Base-by-base conservation (phyloP, 2,888 invertebrate species). In the Euplexia lucipara region DNA sequence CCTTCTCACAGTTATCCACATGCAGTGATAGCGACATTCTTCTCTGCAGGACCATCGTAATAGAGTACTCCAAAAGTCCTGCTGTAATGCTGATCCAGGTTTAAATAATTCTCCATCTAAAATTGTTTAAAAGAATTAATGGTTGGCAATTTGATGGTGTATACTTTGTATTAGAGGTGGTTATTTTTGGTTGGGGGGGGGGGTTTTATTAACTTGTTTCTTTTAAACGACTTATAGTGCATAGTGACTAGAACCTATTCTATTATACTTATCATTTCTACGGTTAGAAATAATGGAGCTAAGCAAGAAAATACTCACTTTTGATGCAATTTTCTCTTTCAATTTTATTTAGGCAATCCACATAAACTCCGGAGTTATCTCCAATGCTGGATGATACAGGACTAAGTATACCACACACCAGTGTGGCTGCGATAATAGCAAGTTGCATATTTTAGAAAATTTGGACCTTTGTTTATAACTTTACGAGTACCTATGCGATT, bases 1-100 rank as follows among this genome's bases (percentile, higher is more conserved):
- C 30, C 96, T 96, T n/a, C 96, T 95, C 0, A 99, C 98, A 0
- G 99, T 98, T 62, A 96, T 95, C 99, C 99, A 99, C 98, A 98
- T 99, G 88, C 99, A 99, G 10, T 96, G 93, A 87, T 99, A 98
- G 75, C 96, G 96, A 87, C 99, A 99, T 86, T 99, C 98, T 83
- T 98, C 98, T 7, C 92, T 92, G 89, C 99, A 99, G 59, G 96
- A 96, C 99, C 99, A 99, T 26, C 92, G 89, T 14, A 97, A 90
- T 45, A 97, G 69, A 70, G 74, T 75, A 45, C 86, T 88, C 86
- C 88, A 91, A 2, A 79, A 47, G 18, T 90, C 89, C 54, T 91
- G 89, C 3, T 83, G 56, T 10, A 82, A 56, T 1, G 74, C 75
- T 10, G 85, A 71, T 39, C 83, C 65, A 9, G 37, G 49, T 42